Percentiles rank a stretch among this genome's conserved stretches.
Evolutionary conservation across 2,888 invertebrate species (phyloP).

Genomic region (Apeira syringaria): DNA sequence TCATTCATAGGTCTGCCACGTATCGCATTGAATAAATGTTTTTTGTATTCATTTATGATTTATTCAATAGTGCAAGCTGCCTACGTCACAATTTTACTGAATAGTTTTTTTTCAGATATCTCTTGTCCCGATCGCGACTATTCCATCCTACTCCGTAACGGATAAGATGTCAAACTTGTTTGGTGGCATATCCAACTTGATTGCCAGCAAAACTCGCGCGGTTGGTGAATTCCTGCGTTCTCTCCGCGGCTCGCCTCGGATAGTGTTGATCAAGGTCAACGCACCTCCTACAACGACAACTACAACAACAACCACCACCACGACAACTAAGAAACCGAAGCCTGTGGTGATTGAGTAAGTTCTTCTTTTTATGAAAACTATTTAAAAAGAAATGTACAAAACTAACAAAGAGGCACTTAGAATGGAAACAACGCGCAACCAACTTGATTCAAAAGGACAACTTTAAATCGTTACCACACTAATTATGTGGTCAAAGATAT

Average conservation of each 20-base stretch:
- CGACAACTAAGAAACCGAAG: constrained; percentile 3
- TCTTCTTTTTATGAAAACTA: too few relatives aligned
- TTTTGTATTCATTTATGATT: too few relatives aligned
- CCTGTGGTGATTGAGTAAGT: constrained; percentile 19
- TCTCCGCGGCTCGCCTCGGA: constrained; percentile 10
- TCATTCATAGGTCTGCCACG: too few relatives aligned
- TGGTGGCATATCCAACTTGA: constrained; percentile 11
- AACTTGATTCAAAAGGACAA: too few relatives aligned
- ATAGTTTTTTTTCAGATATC: constrained; percentile 6
- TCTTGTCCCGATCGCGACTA: constrained; percentile 7
- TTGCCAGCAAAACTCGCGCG: constrained; percentile 22
- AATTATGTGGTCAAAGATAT: too few relatives aligned
- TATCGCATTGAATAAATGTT: too few relatives aligned
- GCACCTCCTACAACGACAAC: constrained; percentile 8
- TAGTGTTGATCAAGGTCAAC: constrained; percentile 15
- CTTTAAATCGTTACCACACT: too few relatives aligned
- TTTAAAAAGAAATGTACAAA: too few relatives aligned
- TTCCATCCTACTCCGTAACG: constrained; percentile 3
- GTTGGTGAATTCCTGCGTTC: constrained; percentile 16
- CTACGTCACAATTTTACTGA: too few relatives aligned
- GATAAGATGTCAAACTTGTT: constrained; percentile 12
- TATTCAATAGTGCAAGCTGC: too few relatives aligned
- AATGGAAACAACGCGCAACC: too few relatives aligned
- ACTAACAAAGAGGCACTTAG: too few relatives aligned
- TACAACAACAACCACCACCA: constrained; percentile 11